phyloP scores from a whole-genome alignment of 2,888 invertebrate genomes.

The Scrobipalpa atriplicella region DNA sequence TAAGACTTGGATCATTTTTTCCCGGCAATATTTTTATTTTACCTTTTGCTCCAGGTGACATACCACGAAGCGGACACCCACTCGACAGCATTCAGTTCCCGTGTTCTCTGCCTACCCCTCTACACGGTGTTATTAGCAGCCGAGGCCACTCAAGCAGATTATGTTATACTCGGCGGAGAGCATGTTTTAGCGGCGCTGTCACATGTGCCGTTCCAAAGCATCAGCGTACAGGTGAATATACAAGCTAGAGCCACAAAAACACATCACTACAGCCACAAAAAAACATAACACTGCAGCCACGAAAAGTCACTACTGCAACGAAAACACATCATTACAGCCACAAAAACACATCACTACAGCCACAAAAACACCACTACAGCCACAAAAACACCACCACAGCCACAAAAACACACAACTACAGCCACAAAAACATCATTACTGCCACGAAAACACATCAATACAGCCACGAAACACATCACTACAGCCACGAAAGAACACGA shows the following conservation, averaged over 20 bases:
- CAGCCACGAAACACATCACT: too few species aligned
- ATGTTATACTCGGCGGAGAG: constrained; percentile 86
- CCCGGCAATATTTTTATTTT: too few species aligned
- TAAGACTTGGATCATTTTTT: too few species aligned
- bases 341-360: too few species aligned
- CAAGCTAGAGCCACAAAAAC: neutral
- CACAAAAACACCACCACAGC: too few species aligned
- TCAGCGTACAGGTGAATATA: constrained; percentile 52
- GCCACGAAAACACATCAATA: too few species aligned
- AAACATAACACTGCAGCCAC: too few species aligned
- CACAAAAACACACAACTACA: too few species aligned
- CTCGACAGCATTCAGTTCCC: constrained; percentile 82
- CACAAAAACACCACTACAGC: too few species aligned
- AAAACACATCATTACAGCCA: neutral
- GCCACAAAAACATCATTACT: too few species aligned
- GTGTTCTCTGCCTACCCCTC: constrained; percentile 93
- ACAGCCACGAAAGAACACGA: too few species aligned
- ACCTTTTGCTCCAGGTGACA: constrained; percentile 87
- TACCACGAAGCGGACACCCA: constrained; percentile 73
- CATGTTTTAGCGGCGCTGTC: constrained; percentile 70
- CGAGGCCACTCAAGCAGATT: constrained; percentile 86
- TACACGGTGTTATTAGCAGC: constrained; percentile 91
- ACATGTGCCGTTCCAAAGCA: constrained; percentile 78
- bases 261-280: neutral
- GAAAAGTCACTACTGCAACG: neutral